Base-by-base conservation (phyloP, 1,140 invertebrate species). In the Coboldia fuscipes region DNA sequence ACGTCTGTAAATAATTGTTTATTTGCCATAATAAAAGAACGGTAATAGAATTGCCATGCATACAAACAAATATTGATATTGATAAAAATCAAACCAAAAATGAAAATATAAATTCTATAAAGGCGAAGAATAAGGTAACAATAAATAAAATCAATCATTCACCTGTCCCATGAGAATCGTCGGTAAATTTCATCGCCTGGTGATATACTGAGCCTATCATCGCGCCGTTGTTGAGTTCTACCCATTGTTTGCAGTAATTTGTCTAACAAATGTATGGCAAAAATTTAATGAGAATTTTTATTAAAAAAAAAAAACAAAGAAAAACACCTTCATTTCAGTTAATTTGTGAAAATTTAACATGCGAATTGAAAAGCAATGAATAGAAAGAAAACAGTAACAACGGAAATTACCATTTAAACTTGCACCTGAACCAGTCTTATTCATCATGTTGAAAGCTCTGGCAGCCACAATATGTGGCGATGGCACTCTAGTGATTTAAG, bases 111-210 rank as follows among this genome's bases (percentile, higher is more conserved):
- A 12, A 10, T 10, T n/a, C 12, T 10, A 12, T 3, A 5, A 27
- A 27, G 22, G 6, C 22, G 22, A 23, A 23, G 6, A 12, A 6
- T 6, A 23, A 23, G n/a, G n/a, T n/a, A n/a, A n/a, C n/a, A n/a
- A n/a, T n/a, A n/a, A n/a, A n/a, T n/a, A n/a, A n/a, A n/a, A n/a
- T n/a, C n/a, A 13, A 31, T 17, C 23, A 45, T 54, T 53, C 57
- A 79, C 76, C 72, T 68, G 51, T 82, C 77, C 76, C 76, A 80
- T 44, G 75, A 78, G 33, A 80, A 65, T 39, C 78, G 60, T 37
- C 77, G 57, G 14, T 66, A 66, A 37, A 51, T 45, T 33, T 54
- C 51, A 23, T 53, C 50, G 26, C 45, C 42, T 19, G 40, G 32
- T 6, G 35, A 33, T 29, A 37, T 31, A 23, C 24, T 37, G 30